Percentiles rank a stretch among this genome's conserved stretches.
Conservation (phyloP, 2,113 vertebrate species). For the Microcebus jonahi region DNA sequence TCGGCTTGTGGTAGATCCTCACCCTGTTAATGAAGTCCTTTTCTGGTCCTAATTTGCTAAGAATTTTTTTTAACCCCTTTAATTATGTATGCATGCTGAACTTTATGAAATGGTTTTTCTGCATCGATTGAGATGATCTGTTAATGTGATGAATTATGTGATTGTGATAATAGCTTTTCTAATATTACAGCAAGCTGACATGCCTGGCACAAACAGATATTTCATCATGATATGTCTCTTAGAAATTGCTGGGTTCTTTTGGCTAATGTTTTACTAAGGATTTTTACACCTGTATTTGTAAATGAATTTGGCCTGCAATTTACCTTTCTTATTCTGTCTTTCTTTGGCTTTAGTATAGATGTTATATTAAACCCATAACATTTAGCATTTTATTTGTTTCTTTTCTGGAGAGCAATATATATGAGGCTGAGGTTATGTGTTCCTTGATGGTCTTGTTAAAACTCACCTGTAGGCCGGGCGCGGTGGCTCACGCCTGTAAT, state of each 20-base stretch:
- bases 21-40: background rate
- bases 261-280: background rate
- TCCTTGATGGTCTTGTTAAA: background rate
- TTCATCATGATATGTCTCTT: background rate
- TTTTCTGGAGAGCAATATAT: background rate
- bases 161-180: background rate
- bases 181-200: background rate
- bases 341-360: background rate
- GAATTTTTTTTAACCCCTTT: background rate
- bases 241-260: background rate
- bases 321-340: background rate
- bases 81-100: background rate
- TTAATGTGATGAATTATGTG: background rate
- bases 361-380: background rate
- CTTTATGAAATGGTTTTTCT: constrained; percentile 18
- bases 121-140: background rate
- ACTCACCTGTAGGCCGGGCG: background rate
- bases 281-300: background rate
- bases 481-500: too few species aligned
- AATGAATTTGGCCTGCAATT: background rate
- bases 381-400: background rate
- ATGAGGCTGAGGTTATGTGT: background rate
- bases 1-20: background rate
- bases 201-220: background rate
- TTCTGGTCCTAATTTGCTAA: background rate